phyloP scores from a whole-genome alignment of 2,888 invertebrate genomes.

The Meghimatium bilineatum region DNA sequence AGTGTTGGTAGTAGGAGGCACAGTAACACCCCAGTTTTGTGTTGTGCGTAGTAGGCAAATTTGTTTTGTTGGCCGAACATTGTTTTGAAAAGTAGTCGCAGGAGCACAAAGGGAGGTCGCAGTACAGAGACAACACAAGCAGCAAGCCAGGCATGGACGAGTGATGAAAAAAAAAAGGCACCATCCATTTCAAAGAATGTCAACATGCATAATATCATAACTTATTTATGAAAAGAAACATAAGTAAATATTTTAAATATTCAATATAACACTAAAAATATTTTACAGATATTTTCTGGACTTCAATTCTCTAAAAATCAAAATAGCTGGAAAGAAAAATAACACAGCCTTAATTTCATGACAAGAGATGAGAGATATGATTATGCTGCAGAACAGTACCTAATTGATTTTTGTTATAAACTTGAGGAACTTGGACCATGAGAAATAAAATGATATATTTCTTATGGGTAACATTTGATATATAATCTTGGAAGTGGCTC shows the following conservation, averaged over 20 bases:
- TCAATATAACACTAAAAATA: neutral
- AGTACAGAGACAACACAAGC: constrained; percentile 79
- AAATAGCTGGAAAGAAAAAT: constrained; percentile 17
- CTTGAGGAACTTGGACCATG: neutral
- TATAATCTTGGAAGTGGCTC: constrained; percentile 12
- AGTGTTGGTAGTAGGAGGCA: constrained; percentile 68
- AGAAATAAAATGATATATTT: neutral
- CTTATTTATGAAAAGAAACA: neutral
- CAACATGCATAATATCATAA: constrained; percentile 71
- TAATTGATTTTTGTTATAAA: too few species aligned
- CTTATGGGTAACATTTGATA: constrained; percentile 23
- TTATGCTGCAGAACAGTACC: neutral
- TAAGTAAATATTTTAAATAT: neutral
- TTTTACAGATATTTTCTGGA: neutral
- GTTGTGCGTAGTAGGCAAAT: constrained; percentile 76
- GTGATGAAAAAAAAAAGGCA: constrained; percentile 75
- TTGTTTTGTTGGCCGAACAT: constrained; percentile 60
- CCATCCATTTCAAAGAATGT: constrained; percentile 58
- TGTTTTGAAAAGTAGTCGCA: constrained; percentile 45
- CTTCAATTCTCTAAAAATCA: neutral
- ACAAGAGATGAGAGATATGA: neutral
- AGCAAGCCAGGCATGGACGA: constrained; percentile 76
- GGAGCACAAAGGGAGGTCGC: constrained; percentile 70
- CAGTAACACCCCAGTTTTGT: constrained; percentile 76
- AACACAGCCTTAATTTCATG: neutral